A percentile compares a stretch with the other conserved stretches of the same genome.
These are phyloP conservation scores for Limonius californicus DNA, from an alignment of 1,140 invertebrate species.

Conservation along the genomic window DNA sequence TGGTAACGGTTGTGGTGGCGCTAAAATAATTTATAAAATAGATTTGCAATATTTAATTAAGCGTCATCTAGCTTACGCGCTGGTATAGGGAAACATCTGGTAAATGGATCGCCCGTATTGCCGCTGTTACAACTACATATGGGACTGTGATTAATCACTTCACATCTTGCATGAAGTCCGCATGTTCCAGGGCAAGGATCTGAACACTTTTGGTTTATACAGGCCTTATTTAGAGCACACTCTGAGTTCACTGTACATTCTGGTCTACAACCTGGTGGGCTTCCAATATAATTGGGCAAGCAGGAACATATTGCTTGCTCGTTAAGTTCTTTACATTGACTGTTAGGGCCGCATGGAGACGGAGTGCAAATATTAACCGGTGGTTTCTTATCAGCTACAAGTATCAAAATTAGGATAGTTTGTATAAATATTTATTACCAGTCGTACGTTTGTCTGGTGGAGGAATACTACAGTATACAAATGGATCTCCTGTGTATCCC, in stretches of 20 bases:
- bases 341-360: constrained; percentile 64
- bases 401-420: constrained; percentile 47
- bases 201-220: constrained; percentile 68
- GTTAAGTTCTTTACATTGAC: constrained; percentile 55
- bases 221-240: constrained; percentile 68
- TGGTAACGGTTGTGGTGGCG: constrained; percentile 30
- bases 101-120: constrained; percentile 56
- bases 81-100: constrained; percentile 54
- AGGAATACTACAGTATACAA: constrained; percentile 49
- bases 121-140: constrained; percentile 53
- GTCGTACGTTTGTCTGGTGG: constrained; percentile 28
- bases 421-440: constrained; percentile 17
- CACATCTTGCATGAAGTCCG: constrained; percentile 67
- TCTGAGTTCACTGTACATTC: constrained; percentile 82
- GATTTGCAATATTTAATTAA: constrained; percentile 2
- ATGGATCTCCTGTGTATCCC: constrained; percentile 69
- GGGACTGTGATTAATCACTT: constrained; percentile 65
- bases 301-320: constrained; percentile 58
- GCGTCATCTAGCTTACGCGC: constrained; percentile 16
- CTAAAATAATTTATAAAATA: constrained; percentile 18
- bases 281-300: constrained; percentile 59
- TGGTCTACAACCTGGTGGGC: constrained; percentile 68
- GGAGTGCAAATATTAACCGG: constrained; percentile 57
- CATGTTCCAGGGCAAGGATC: constrained; percentile 75
- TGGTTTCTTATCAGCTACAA: constrained; percentile 53